Evolutionary conservation across 2,888 invertebrate species (phyloP), one percentile per base, ranked within the genome.

Genomic region (Thalpophila matura): DNA sequence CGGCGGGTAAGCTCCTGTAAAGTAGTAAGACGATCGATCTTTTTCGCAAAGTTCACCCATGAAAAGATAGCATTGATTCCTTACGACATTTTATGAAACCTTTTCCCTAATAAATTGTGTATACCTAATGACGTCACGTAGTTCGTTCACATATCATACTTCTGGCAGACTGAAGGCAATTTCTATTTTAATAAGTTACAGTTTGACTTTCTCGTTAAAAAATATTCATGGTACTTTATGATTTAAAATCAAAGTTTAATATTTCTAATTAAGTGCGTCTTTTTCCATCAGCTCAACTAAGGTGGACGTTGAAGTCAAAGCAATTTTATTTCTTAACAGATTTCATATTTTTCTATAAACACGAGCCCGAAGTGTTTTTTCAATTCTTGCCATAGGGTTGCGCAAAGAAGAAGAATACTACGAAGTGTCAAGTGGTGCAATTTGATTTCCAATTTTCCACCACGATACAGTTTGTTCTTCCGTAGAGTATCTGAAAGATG

Each of bases 1-100:
- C 4, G 70, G 12, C 54, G 50, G 35, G 40, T 72, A 47, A 69
- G 57, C 74, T 70, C 24, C 31, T 33, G 45, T 42, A 35, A 38
- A 35, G 37, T 42, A 37, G 16, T 14, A 24, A 31, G 12, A 31
- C 40, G 31, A 65, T 58, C 40, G 42, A 60, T 67, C 33, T 37
- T 12, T 60, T 37, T 51, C 66, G 20, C 31, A 43, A 73, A 55
- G 16, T 53, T 57, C 26, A 40, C 18, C 14, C 18, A 35, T 24
- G 7, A 4, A 12, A 20, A 60, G 2, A 65, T 26, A 27, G 16
- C 68, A 27, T 20, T 45, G 26, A 45, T 45, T 45, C 2, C 20
- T 18, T 20, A 0, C 14, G 16, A 40, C 7, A 38, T 56, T 66
- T 43, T 33, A 26, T 49, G 16, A 16, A 38, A 31, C 7, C 6